Percentiles rank a stretch among this genome's conserved stretches.
Evolutionary conservation across 2,113 vertebrate genomes (phyloP).

Genomic region (Synodontis membranacea): DNA sequence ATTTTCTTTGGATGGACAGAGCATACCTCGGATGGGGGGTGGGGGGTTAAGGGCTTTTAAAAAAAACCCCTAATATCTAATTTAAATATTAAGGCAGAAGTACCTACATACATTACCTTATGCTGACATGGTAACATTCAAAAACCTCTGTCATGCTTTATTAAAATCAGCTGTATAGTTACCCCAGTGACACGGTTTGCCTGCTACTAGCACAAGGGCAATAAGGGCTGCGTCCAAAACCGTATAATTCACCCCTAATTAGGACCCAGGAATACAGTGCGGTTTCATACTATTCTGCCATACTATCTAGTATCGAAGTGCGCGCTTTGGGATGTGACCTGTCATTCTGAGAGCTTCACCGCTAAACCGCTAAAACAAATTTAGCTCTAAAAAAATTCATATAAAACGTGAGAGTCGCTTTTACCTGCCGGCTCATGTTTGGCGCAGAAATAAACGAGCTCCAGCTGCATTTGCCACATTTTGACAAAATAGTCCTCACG

Average conservation of each 20-base stretch:
- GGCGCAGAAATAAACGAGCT: constrained; percentile 5
- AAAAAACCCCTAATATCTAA: too few relatives aligned
- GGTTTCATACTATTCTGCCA: neutral
- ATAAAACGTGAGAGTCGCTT: neutral
- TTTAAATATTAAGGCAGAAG: neutral
- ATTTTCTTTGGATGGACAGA: too few relatives aligned
- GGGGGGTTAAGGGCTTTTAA: too few relatives aligned
- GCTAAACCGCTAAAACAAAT: neutral
- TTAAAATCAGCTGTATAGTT: neutral
- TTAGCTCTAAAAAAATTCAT: neutral
- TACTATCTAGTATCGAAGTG: neutral
- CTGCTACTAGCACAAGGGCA: constrained; percentile 7
- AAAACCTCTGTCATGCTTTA: neutral
- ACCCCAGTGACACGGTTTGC: too few relatives aligned
- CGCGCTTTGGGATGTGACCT: neutral
- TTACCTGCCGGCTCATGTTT: constrained; percentile 59
- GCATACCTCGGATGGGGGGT: too few relatives aligned
- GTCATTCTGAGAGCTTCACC: neutral
- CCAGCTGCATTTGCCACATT: constrained; percentile 56
- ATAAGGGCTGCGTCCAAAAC: neutral
- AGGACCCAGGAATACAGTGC: neutral
- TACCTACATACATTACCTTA: neutral
- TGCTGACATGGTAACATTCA: neutral
- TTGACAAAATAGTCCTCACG: constrained; percentile 54
- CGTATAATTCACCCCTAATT: neutral